Conservation (phyloP, 2,113 vertebrate species). For the Oncorhynchus gorbuscha region DNA sequence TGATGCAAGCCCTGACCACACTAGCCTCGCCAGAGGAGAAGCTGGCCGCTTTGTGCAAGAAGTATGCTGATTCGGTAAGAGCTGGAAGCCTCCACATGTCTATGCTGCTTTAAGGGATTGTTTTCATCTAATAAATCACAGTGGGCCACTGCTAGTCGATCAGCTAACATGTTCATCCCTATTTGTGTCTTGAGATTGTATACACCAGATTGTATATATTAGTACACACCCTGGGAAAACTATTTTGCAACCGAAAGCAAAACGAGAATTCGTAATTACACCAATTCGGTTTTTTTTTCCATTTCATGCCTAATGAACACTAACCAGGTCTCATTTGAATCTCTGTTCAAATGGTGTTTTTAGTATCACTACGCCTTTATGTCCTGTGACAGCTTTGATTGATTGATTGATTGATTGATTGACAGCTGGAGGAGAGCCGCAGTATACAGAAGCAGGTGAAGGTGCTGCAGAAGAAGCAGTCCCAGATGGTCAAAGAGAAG, state of each 20-base stretch:
- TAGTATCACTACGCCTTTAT: background rate
- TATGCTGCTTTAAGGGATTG: background rate
- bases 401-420: background rate
- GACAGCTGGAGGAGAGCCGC: constrained; percentile 93
- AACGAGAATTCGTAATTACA: no score
- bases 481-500: constrained; percentile 95
- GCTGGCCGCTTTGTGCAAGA: constrained; percentile 96
- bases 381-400: background rate
- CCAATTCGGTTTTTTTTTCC: no score
- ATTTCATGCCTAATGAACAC: no score
- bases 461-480: constrained; percentile 94
- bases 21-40: constrained; percentile 95
- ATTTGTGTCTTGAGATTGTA: no score
- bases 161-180: no score
- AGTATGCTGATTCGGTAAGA: constrained; percentile 95
- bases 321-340: no score
- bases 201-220: no score
- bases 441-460: constrained; percentile 96
- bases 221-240: no score
- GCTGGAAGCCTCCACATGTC: background rate
- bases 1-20: constrained; percentile 96
- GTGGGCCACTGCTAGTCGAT: no score
- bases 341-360: no score
- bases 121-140: no score
- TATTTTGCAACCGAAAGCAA: no score